phyloP scores from a whole-genome alignment of 2,888 invertebrate genomes.

The Resseliella maxima region DNA sequence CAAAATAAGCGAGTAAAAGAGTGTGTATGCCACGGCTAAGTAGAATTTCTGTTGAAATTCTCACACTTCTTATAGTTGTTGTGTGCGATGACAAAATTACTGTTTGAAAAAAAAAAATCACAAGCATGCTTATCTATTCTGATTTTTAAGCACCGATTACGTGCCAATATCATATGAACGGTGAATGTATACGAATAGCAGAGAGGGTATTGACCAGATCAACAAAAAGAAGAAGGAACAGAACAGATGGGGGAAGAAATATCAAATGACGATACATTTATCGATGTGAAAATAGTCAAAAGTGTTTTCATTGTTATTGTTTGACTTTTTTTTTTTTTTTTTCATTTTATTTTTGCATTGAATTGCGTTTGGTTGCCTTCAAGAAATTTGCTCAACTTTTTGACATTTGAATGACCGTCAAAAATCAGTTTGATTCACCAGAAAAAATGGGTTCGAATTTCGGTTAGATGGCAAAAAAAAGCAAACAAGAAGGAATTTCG shows the following conservation, averaged over 20 bases:
- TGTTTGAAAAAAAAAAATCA: not conserved
- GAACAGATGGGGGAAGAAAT: no score
- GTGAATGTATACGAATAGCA: not conserved
- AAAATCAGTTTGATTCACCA: not conserved
- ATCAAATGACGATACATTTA: constrained; percentile 33
- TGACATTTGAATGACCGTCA: constrained; percentile 51
- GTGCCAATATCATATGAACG: not conserved
- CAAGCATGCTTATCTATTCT: no score
- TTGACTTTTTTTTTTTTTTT: no score
- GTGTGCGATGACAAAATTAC: not conserved
- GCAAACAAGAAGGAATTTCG: not conserved
- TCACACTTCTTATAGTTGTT: not conserved
- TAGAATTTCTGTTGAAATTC: not conserved
- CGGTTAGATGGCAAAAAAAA: not conserved
- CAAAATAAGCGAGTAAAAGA: not conserved
- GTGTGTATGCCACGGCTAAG: no score
- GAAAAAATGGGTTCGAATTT: not conserved
- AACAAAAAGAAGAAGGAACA: no score
- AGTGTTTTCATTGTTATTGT: not conserved
- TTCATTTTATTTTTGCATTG: no score
- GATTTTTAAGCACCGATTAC: not conserved
- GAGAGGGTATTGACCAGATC: not conserved
- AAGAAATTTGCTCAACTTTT: not conserved
- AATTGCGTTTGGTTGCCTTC: not conserved
- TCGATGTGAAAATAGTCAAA: not conserved